phyloP scores from a whole-genome alignment of 2,888 invertebrate genomes.

The Buathra laborator region DNA sequence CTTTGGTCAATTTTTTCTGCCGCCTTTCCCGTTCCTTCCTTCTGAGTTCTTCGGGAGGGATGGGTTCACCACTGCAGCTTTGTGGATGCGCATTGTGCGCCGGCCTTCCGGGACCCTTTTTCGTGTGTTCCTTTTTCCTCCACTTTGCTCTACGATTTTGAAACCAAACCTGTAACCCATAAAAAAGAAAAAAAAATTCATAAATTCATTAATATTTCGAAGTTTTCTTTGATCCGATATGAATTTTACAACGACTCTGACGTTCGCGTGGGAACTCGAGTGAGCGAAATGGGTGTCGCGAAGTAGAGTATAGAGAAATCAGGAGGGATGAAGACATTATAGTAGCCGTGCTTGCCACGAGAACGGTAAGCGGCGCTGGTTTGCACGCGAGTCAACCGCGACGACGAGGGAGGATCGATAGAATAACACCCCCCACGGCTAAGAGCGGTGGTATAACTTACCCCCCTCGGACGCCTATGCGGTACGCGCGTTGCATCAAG shows the following conservation, averaged over 20 bases:
- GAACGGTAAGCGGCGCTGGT: conserved; percentile 80
- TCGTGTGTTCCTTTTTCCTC: conserved; percentile 99
- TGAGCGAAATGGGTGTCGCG: conserved; percentile 23
- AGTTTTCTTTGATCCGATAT: background rate
- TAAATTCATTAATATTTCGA: conserved; percentile 38
- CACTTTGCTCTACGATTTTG: conserved; percentile 99
- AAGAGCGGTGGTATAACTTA: conserved; percentile 12
- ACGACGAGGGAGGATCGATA: conserved; percentile 79
- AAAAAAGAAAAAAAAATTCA: conserved; percentile 33
- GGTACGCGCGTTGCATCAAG: conserved; percentile 20
- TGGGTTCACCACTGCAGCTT: conserved; percentile 98
- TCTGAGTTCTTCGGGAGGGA: conserved; percentile 95
- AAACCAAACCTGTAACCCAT: conserved; percentile 96
- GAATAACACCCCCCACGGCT: conserved; percentile 33
- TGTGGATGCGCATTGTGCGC: conserved; percentile 99
- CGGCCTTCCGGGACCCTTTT: conserved; percentile 99
- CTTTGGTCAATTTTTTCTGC: conserved; percentile 96
- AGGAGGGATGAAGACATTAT: conserved; percentile 81
- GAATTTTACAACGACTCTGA: background rate
- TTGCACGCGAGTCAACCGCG: conserved; percentile 77
- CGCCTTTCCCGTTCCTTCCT: conserved; percentile 95
- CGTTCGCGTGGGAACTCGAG: background rate
- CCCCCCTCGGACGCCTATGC: conserved; percentile 35
- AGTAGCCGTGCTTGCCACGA: conserved; percentile 77
- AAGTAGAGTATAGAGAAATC: conserved; percentile 26